Base-by-base conservation (phyloP, 2,888 invertebrate genomes). In the Amiota communis region DNA sequence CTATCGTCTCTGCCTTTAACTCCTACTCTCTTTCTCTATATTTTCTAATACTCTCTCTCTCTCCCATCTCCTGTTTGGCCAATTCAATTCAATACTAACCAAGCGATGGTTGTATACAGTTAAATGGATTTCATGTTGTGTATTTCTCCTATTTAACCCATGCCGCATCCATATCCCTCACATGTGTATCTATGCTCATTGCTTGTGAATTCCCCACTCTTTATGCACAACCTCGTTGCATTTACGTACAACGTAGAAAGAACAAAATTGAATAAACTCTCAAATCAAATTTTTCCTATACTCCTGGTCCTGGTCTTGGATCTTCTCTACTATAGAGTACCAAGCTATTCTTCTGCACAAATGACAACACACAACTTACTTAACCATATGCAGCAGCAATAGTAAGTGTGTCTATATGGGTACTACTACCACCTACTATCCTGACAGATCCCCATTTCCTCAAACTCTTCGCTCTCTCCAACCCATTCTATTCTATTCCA, bases 231-330 rank as follows among this genome's bases (percentile, higher is more conserved):
- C 13, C n/a, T 20, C 12, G 67, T n/a, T 53, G 51, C 67, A 68
- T 68, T 68, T 53, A 68, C 67, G 67, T 68, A 68, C 6, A 36
- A 36, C 36, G 6, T 36, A 36, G 36, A 36, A 36, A 36, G 53
- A 51, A 79, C 79, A 81, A 83, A 83, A 83, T 83, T 83, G 83
- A 83, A 83, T 83, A 83, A 83, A 83, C 85, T 85, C 82, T 81
- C 79, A 79, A 83, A 83, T 85, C 85, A 80, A 83, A 85, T 82
- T 85, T 80, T 82, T 85, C 48, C 83, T 81, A 82, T 83, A 83
- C 78, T 81, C 46, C 17, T 49, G 61, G 48, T 17, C 64, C 61
- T 63, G 51, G 46, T 65, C 53, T 56, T 36, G 23, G 20, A 6
- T 36, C 36, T 36, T 6, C 36, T 36, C 36, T 36, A 36, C 8